Evolutionary conservation across 2,888 invertebrate genomes (phyloP).

Genomic region (Nephrotoma guestfalica): DNA sequence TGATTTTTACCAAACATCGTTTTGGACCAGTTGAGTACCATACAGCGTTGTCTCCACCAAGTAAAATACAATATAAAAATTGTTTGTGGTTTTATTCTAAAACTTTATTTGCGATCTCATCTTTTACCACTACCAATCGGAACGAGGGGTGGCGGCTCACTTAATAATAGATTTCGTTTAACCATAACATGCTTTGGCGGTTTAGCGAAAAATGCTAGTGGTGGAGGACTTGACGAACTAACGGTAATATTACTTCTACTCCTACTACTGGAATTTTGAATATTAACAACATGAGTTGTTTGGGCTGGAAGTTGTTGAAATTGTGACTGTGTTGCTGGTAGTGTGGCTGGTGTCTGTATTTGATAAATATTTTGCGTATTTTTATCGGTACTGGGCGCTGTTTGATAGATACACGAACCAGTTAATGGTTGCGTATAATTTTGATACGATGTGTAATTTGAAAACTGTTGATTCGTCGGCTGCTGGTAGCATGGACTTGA

Average conservation of each 20-base stretch:
- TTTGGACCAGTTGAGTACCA: no score
- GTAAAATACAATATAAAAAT: no score
- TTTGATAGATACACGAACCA: neutral
- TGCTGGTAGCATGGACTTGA: neutral
- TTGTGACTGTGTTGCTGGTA: neutral
- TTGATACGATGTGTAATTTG: neutral
- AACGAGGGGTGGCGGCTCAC: conserved; percentile 19
- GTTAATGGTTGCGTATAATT: neutral
- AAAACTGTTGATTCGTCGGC: neutral
- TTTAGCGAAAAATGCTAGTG: conserved; percentile 16
- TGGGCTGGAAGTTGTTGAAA: neutral
- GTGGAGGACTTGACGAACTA: conserved; percentile 15
- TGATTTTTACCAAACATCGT: no score
- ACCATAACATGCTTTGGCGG: neutral
- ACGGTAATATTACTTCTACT: neutral
- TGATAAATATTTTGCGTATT: neutral
- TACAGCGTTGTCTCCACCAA: no score
- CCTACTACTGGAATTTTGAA: neutral
- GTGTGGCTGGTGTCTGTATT: neutral
- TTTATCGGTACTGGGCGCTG: neutral
- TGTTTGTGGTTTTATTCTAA: neutral
- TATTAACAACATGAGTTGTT: neutral
- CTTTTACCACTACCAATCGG: conserved; percentile 12
- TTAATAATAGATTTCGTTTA: conserved; percentile 4
- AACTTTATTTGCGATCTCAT: neutral